Base-by-base conservation (phyloP, 2,113 vertebrate species). In the Serilophus lunatus region DNA sequence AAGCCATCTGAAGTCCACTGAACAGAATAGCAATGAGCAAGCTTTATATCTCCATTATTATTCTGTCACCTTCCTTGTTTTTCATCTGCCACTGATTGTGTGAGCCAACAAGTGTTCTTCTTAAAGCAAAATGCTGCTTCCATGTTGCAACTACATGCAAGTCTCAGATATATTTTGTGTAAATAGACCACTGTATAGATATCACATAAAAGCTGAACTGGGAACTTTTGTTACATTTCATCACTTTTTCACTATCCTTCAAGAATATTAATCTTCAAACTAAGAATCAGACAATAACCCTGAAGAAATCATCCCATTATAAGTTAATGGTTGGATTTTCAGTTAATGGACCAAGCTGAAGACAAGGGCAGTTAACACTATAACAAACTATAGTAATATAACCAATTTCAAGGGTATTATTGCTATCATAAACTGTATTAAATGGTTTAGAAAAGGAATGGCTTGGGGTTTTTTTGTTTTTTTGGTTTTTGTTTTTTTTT, bases 391-490 rank as follows among this genome's bases (percentile, higher is more conserved):
- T 42, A 89, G 42, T 44, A 96, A 87, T 94, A 95, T 78, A 95
- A 70, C 49, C 96, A 91, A 65, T 96, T 97, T 97, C 87, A 94
- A 94, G 82, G 65, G 42, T 68, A 97, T 68, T 93, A 93, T 92
- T 93, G 71, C 71, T 80, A 92, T 92, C 80, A 76, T 83, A 96
- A 95, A 79, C 92, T 8, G 9, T 61, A 96, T 87, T 82, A 94
- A 91, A 81, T 94, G 80, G 51, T 96, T 90, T 82, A 82, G 85
- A 95, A 91, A 86, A 94, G 57, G 45, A 89, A 82, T 86, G 18
- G 74, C 20, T 81, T 87, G 10, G 44, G 13, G 4, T 33, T 19
- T 51, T 44, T 36, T 54, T 54, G 13, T 72, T 61, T 31, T 45
- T 35, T 76, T 1, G n/a, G 25, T 94, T n/a, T n/a, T n/a, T n/a